These are phyloP conservation scores for Tortricodes alternella DNA, from an alignment of 2,888 invertebrate genomes.

Conservation along the genomic window DNA sequence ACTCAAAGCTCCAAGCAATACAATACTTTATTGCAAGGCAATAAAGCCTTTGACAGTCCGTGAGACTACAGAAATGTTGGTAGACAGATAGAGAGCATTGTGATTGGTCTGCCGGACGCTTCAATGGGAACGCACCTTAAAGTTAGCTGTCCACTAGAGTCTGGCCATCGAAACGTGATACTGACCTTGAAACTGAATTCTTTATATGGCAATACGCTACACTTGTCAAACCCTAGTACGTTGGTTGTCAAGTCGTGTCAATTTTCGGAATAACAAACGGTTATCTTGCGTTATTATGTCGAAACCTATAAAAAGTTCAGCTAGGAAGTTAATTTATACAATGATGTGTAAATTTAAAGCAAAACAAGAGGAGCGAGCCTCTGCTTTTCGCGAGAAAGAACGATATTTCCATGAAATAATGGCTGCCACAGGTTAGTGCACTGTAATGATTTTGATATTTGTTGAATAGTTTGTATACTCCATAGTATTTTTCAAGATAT, in stretches of 20 bases:
- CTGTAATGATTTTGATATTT: background rate
- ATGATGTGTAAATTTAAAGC: constrained; percentile 9
- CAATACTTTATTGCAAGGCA: too few species aligned
- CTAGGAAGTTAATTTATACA: constrained; percentile 5
- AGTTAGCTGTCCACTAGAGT: too few species aligned
- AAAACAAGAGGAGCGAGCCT: constrained; percentile 5
- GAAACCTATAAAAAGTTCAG: constrained; percentile 5
- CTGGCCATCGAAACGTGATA: background rate
- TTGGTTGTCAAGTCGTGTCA: background rate
- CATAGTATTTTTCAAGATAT: background rate
- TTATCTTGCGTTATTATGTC: constrained; percentile 6
- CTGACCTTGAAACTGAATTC: background rate
- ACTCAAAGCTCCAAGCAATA: too few species aligned
- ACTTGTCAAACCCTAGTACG: background rate
- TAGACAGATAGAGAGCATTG: too few species aligned
- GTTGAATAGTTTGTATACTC: background rate
- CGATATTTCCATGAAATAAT: constrained; percentile 10
- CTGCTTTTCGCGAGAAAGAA: constrained; percentile 3
- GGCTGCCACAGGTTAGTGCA: constrained; percentile 10
- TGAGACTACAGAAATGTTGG: too few species aligned
- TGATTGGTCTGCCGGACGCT: too few species aligned
- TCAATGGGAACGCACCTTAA: too few species aligned
- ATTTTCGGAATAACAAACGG: background rate
- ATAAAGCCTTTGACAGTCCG: too few species aligned
- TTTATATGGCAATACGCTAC: background rate